These are phyloP conservation scores for Machimus atricapillus DNA, from an alignment of 2,888 invertebrate genomes.

Conservation along the genomic window DNA sequence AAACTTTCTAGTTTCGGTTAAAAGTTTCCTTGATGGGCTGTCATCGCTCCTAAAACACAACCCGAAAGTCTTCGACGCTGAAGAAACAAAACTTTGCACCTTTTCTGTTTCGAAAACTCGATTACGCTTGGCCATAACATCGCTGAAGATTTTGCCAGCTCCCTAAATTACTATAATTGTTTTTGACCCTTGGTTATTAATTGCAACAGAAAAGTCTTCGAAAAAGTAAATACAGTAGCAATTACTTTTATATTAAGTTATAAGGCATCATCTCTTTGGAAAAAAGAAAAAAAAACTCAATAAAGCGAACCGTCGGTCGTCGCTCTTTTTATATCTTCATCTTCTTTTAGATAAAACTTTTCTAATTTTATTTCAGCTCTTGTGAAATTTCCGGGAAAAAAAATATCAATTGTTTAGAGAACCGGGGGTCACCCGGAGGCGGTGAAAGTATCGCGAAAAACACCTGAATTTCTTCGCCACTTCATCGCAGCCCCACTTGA, in stretches of 20 bases:
- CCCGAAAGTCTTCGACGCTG: background rate
- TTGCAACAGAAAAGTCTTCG: conserved; percentile 10
- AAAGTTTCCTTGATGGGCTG: background rate
- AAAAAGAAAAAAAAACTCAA: background rate
- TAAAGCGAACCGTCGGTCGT: background rate
- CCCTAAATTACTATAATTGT: conserved; percentile 10
- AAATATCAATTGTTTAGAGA: background rate
- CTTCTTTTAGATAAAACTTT: background rate
- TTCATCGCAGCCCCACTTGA: background rate
- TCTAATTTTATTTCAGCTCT: background rate
- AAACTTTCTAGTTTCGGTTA: background rate
- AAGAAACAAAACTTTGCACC: background rate
- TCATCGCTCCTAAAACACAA: background rate
- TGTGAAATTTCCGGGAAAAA: background rate
- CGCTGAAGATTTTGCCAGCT: background rate
- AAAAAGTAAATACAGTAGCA: background rate
- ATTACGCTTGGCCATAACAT: background rate
- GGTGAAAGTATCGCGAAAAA: background rate
- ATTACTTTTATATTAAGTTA: conserved; percentile 36
- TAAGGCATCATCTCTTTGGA: background rate
- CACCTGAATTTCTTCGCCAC: background rate
- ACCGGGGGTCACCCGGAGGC: background rate
- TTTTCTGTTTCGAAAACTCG: background rate
- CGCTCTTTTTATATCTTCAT: background rate
- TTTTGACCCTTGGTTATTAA: conserved; percentile 23